Evolutionary conservation across 2,888 invertebrate species (phyloP), one percentile per base, ranked within the genome.

Genomic region (Aspidiotus destructor): DNA sequence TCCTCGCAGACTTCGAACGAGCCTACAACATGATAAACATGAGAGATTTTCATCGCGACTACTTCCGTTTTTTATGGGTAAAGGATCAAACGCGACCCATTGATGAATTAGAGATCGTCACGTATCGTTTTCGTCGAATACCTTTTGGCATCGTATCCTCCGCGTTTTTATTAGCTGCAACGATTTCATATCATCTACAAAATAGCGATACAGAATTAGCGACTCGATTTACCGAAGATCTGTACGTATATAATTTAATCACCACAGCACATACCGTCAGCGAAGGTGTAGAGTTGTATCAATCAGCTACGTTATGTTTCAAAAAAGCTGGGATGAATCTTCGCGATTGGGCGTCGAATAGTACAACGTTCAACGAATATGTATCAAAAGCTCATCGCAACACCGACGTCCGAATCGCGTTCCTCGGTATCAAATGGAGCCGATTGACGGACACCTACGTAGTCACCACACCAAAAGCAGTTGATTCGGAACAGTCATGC

Each of bases 401-500:
- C 3, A 2, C n/a, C 2, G 16, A 7, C 10, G 5, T 3, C 3
- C 3, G 2, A n/a, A 3, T 17, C 1, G 1, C 10, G 10, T 1
- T 17, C 9, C 55, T 55, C 3, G 55, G 55, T 3, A 3, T 55
- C 1, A 55, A 5, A 2, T 55, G 55, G 55, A 6, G 7, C 17
- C 1, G 2, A 2, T 2, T 10, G 2, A 2, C n/a, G 2, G 55
- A 55, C 16, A n/a, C n/a, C n/a, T 10, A 5, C 2, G 55, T 7
- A 6, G 55, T 55, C 3, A 55, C 13, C 13, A 2, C 15, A 5
- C 10, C 10, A 2, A 1, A 2, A 3, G 2, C 2, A 5, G 10
- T 2, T 10, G 2, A 2, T 1, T 1, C 1, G 2, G 3, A 2
- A 5, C n/a, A n/a, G n/a, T 2, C n/a, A 2, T 1, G 2, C 1